Percentiles rank a stretch among this genome's conserved stretches.
These are phyloP conservation scores for Hirtodrosophila cameraria DNA, from an alignment of 2,888 invertebrate genomes.

Conservation along the genomic window DNA sequence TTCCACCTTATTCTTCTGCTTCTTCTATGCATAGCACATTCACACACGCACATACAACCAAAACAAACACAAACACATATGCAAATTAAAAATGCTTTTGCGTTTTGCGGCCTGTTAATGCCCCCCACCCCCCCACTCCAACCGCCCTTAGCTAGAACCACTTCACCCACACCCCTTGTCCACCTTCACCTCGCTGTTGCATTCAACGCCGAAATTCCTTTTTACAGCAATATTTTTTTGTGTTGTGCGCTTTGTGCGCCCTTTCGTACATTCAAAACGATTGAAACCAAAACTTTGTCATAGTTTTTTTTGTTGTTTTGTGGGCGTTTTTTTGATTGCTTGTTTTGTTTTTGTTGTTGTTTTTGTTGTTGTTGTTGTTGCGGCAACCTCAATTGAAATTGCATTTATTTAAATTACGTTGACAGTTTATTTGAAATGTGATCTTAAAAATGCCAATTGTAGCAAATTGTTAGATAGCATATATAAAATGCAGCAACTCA, in stretches of 20 bases:
- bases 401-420: constrained; percentile 54
- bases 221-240: constrained; percentile 24
- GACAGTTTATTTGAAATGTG: constrained; percentile 21
- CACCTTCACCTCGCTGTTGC: constrained; percentile 13
- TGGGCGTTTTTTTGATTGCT: constrained; percentile 10
- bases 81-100: constrained; percentile 44
- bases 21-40: constrained; percentile 8
- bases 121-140: background rate
- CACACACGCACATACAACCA: constrained; percentile 13
- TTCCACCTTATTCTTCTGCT: too few species aligned
- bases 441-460: background rate
- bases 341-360: background rate
- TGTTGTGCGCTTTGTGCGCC: constrained; percentile 14
- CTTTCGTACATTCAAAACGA: background rate
- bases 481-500: constrained; percentile 4
- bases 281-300: constrained; percentile 12
- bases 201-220: constrained; percentile 28
- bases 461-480: constrained; percentile 1
- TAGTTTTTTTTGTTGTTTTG: constrained; percentile 33
- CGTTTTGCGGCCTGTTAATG: constrained; percentile 46
- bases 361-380: constrained; percentile 4
- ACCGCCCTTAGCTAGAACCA: background rate
- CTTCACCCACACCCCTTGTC: background rate
- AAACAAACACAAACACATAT: constrained; percentile 24
- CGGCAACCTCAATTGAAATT: constrained; percentile 44